Evolutionary conservation across 2,113 vertebrate genomes (phyloP), one percentile per base, ranked within the genome.

Genomic region (Edolisoma coerulescens): DNA sequence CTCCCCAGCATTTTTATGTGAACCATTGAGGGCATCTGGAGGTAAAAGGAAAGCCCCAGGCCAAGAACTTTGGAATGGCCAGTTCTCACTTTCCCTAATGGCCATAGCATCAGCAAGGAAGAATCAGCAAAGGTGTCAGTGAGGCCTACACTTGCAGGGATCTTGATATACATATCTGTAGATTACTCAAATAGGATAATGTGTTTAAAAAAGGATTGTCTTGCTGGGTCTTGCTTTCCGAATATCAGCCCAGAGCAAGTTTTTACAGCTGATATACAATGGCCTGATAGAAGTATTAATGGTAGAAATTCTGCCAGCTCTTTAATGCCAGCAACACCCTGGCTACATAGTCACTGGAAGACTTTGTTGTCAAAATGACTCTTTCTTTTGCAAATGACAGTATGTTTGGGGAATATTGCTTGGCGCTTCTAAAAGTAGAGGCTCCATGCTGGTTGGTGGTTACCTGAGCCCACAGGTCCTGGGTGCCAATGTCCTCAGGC

Each of bases 191-290:
- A 77, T 19, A 88, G 56, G 35, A 67, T 63, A 70, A 70, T 19
- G 24, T 63, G 30, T 85, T 85, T 78, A 7, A 83, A 63, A 94
- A 93, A 60, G 12, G 8, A 71, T 90, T 95, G 47, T 78, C 68
- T 90, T 93, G 17, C 67, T 75, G 59, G 16, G 22, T 68, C 87
- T 88, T 94, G 64, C 93, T 95, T 96, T 93, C 71, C 90, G 84
- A 68, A 50, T 84, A 60, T 37, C 39, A 91, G 44, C 47, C 68
- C 12, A 28, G n/a, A 95, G 49, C 75, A 78, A 78, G 60, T 84
- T 93, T 79, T 95, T 70, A 81, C 67, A 86, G 64, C 79, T 90
- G 83, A 84, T 64, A 71, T 64, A 75, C 76, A 78, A 30, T 44
- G n/a, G n/a, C 30, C 79, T 60, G 76, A 83, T 60, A 90, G 52